These are phyloP conservation scores for Tachina grossa DNA, from an alignment of 2,888 invertebrate species.

Conservation along the genomic window DNA sequence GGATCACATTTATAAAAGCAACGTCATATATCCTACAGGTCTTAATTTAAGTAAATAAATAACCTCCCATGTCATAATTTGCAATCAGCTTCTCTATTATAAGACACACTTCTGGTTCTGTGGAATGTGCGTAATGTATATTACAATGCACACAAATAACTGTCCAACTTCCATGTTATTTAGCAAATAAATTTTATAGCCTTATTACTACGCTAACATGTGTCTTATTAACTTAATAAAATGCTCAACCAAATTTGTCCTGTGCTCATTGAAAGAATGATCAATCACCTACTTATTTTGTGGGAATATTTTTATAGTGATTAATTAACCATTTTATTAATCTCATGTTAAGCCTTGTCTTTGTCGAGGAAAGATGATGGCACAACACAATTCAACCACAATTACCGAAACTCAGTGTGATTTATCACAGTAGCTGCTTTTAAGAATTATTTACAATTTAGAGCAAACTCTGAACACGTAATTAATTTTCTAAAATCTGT, in stretches of 20 bases:
- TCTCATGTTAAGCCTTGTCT: constrained; percentile 28
- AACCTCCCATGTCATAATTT: too few species aligned
- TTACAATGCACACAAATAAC: too few species aligned
- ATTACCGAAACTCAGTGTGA: constrained; percentile 38
- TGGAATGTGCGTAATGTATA: too few species aligned
- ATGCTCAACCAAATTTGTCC: constrained; percentile 23
- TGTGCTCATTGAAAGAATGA: not conserved
- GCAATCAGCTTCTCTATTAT: too few species aligned
- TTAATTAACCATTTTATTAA: constrained; percentile 32
- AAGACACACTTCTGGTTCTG: too few species aligned
- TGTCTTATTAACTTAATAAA: not conserved
- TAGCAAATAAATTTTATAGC: too few species aligned
- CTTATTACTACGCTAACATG: constrained; percentile 11
- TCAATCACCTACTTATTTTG: constrained; percentile 2
- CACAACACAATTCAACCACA: constrained; percentile 33
- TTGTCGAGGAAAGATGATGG: not conserved
- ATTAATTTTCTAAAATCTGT: constrained; percentile 37
- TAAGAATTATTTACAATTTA: constrained; percentile 13
- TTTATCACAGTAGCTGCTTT: constrained; percentile 4
- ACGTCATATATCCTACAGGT: too few species aligned
- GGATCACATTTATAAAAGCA: too few species aligned
- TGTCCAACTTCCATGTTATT: too few species aligned
- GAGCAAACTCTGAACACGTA: constrained; percentile 37
- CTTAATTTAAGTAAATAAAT: too few species aligned
- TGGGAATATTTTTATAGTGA: constrained; percentile 47